Conservation (phyloP, 1,140 invertebrate species). For the Lepeophtheirus salmonis region DNA sequence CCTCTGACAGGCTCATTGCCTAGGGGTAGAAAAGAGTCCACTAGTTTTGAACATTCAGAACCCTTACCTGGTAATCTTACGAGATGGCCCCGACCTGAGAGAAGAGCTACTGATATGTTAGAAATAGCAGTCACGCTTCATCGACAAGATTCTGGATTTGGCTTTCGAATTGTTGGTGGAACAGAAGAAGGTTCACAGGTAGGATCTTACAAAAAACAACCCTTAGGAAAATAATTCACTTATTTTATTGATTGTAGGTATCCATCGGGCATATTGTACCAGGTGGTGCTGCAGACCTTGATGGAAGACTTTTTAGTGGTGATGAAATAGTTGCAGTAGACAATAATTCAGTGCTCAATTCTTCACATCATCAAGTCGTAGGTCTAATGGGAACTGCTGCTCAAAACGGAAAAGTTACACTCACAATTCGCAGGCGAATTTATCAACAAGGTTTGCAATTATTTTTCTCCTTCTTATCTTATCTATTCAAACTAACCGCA, state of each 20-base stretch:
- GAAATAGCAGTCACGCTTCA: constrained; percentile 57
- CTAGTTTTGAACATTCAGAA: constrained; percentile 45
- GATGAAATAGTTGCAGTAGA: constrained; percentile 80
- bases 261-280: constrained; percentile 86
- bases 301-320: constrained; percentile 60
- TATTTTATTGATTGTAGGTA: too few relatives aligned
- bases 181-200: constrained; percentile 90
- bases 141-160: constrained; percentile 70
- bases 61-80: constrained; percentile 35
- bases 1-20: not conserved
- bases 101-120: constrained; percentile 33
- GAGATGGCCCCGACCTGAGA: constrained; percentile 25
- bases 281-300: constrained; percentile 69
- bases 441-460: constrained; percentile 26
- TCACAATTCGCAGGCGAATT: constrained; percentile 43
- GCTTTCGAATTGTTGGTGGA: constrained; percentile 94
- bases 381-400: constrained; percentile 66
- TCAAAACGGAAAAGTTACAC: constrained; percentile 49
- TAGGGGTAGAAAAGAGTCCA: constrained; percentile 36
- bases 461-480: constrained; percentile 18
- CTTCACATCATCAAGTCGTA: constrained; percentile 72
- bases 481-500: constrained; percentile 12
- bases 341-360: constrained; percentile 55
- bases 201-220: constrained; percentile 22
- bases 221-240: too few relatives aligned